Percentiles rank a stretch among this genome's conserved stretches.
Evolutionary conservation across 2,113 vertebrate species (phyloP).

Genomic region (Eretmochelys imbricata): DNA sequence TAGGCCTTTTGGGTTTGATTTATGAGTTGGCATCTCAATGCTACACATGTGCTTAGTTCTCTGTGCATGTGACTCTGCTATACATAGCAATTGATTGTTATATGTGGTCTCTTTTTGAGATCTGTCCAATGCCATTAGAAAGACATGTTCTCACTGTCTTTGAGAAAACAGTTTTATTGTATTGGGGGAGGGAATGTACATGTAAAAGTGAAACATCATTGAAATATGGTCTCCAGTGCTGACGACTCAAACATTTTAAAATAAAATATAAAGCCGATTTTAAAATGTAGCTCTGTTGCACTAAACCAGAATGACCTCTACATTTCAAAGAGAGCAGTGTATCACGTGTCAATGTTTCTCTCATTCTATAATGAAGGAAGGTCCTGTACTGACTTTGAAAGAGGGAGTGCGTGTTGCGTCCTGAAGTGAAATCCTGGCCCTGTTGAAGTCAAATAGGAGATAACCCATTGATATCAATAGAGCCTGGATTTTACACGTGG

Average conservation of each 20-base stretch:
- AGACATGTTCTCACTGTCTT: accelerated
- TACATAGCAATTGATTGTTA: neutral
- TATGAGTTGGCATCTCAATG: neutral
- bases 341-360: neutral
- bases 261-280: neutral
- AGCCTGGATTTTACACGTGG: neutral
- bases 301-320: neutral
- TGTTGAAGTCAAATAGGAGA: neutral
- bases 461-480: neutral
- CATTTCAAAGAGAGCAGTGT: neutral
- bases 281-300: neutral
- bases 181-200: neutral
- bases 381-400: neutral
- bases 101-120: neutral
- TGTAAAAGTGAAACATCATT: slow-evolving; percentile 9
- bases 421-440: neutral
- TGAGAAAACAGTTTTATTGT: neutral
- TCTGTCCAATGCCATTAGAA: neutral
- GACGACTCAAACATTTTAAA: neutral
- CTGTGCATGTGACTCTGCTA: neutral
- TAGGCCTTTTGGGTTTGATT: neutral
- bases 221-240: neutral
- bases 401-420: neutral
- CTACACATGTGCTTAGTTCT: neutral
- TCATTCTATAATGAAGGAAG: neutral